Evolutionary conservation across 2,888 invertebrate species (phyloP).

Genomic region (Chouioia cunea): DNA sequence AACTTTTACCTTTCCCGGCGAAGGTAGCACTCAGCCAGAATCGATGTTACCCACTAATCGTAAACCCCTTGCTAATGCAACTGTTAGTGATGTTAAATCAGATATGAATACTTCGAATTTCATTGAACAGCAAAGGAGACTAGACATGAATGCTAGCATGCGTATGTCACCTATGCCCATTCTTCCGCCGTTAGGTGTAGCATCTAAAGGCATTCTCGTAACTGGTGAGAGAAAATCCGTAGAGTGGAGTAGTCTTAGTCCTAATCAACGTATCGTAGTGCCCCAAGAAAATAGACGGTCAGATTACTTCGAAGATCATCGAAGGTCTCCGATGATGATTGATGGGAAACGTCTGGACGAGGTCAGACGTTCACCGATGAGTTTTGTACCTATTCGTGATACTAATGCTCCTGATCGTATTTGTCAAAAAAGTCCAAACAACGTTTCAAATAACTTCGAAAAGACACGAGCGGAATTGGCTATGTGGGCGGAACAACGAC

Average conservation of each 20-base stretch:
- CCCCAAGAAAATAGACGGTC: slow-evolving; percentile 63
- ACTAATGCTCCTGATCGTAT: slow-evolving; percentile 58
- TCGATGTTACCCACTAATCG: slow-evolving; percentile 54
- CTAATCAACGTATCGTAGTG: slow-evolving; percentile 60
- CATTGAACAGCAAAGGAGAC: slow-evolving; percentile 58
- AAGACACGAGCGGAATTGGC: slow-evolving; percentile 65
- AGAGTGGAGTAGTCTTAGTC: slow-evolving; percentile 62
- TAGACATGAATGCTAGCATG: slow-evolving; percentile 54
- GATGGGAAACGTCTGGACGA: slow-evolving; percentile 64
- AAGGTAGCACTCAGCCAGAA: slow-evolving; percentile 50
- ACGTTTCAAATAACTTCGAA: slow-evolving; percentile 62
- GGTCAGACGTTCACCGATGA: slow-evolving; percentile 64
- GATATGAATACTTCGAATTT: slow-evolving; percentile 57
- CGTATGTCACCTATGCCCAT: slow-evolving; percentile 62
- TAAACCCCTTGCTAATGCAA: slow-evolving; percentile 51
- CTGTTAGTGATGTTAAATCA: slow-evolving; percentile 56
- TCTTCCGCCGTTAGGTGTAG: slow-evolving; percentile 43
- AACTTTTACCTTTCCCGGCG: slow-evolving; percentile 63
- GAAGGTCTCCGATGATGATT: slow-evolving; percentile 63
- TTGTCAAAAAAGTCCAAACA: slow-evolving; percentile 62
- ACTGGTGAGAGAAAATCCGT: slow-evolving; percentile 60
- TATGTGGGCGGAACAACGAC: slow-evolving; percentile 66
- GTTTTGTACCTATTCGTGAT: slow-evolving; percentile 63
- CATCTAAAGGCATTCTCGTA: slow-evolving; percentile 45
- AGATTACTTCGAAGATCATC: slow-evolving; percentile 66